phyloP scores from a whole-genome alignment of 1,140 invertebrate genomes.

The Tetramorium alpestre region DNA sequence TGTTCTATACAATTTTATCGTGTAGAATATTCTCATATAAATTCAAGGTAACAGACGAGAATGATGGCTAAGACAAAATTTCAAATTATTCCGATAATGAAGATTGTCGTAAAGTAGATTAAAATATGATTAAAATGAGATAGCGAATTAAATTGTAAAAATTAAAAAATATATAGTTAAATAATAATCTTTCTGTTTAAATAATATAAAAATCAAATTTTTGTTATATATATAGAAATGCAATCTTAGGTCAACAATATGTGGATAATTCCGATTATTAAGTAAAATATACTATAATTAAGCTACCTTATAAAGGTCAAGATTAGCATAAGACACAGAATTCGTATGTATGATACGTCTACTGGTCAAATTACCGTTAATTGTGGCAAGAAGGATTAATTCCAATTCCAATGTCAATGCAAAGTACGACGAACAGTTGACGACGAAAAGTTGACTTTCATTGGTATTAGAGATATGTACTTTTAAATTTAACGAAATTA shows the following conservation, averaged over 20 bases:
- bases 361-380: constrained; percentile 40
- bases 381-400: constrained; percentile 17
- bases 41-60: not conserved
- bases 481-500: not conserved
- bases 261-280: not conserved
- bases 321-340: not conserved
- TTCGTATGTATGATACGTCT: not conserved
- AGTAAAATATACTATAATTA: not conserved
- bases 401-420: not conserved
- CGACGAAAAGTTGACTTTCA: not conserved
- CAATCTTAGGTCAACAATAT: not conserved
- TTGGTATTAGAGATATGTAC: not conserved
- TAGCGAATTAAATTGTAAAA: not conserved
- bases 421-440: not conserved
- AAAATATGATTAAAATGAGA: not conserved
- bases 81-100: not conserved
- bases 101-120: not conserved
- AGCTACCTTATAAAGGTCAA: constrained; percentile 11
- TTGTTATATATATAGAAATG: not conserved
- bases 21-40: not conserved
- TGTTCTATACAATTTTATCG: not conserved
- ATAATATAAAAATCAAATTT: not conserved
- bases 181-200: not conserved
- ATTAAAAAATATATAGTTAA: not conserved
- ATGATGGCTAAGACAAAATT: not conserved